phyloP scores from a whole-genome alignment of 2,113 vertebrate species.

The Orcinus orca region DNA sequence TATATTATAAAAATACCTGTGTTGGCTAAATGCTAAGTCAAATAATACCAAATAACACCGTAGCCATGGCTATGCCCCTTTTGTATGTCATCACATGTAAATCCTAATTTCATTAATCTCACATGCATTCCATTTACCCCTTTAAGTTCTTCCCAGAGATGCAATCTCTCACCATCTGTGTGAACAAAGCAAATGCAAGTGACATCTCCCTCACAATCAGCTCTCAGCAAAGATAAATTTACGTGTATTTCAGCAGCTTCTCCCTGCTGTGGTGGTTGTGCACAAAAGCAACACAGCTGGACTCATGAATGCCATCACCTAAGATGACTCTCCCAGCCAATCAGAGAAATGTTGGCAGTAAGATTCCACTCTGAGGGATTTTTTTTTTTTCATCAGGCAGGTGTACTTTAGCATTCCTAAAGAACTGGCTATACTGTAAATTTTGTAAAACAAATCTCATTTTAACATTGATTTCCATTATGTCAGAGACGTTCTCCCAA shows the following conservation, averaged over 20 bases:
- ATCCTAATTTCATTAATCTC: background rate
- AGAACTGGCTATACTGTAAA: background rate
- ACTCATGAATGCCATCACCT: background rate
- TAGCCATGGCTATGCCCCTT: background rate
- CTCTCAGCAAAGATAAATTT: background rate
- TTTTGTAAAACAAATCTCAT: conserved; percentile 61
- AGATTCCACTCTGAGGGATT: background rate
- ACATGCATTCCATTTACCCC: background rate
- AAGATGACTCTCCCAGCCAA: background rate
- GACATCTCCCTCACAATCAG: background rate
- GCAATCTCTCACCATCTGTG: conserved; percentile 1
- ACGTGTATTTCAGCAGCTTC: background rate
- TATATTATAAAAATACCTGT: conserved; percentile 29
- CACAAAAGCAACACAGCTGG: background rate
- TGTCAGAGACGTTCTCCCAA: conserved; percentile 27
- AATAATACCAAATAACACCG: background rate
- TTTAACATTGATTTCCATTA: conserved; percentile 71
- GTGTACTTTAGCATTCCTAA: conserved; percentile 35
- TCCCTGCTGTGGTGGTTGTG: background rate
- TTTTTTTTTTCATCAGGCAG: conserved; percentile 28
- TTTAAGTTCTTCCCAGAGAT: conserved; percentile 23
- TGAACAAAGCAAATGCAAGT: conserved; percentile 17
- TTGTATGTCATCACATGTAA: conserved; percentile 32
- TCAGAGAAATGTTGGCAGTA: conserved; percentile 18
- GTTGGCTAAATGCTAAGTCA: conserved; percentile 43